Evolutionary conservation across 2,113 vertebrate species (phyloP).

Genomic region (Melanostigma gelatinosum): DNA sequence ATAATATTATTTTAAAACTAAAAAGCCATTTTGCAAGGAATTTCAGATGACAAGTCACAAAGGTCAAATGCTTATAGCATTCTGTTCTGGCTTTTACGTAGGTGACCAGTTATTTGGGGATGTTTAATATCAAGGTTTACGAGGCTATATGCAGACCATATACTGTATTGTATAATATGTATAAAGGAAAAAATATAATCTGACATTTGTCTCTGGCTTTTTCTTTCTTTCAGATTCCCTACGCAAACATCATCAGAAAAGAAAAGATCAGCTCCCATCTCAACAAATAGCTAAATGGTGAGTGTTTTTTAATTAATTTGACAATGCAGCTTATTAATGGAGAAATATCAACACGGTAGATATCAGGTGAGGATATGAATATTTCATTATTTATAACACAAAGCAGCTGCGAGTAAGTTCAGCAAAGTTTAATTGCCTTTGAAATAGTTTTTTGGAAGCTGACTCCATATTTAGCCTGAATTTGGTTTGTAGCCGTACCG

Average conservation of each 20-base stretch:
- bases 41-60: not conserved
- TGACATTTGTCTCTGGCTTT: slow-evolving; percentile 17
- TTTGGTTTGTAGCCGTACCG: not conserved
- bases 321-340: not conserved
- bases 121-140: not conserved
- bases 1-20: not conserved
- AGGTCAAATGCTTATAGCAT: not conserved
- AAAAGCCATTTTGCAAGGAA: not conserved
- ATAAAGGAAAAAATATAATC: not conserved
- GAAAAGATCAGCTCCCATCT: slow-evolving; percentile 95
- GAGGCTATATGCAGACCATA: not conserved
- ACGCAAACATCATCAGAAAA: slow-evolving; percentile 98
- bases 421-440: slow-evolving; percentile 21
- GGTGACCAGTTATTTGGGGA: not conserved
- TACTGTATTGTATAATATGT: not conserved
- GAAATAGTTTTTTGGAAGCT: not conserved
- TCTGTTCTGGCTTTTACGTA: not conserved
- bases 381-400: not conserved
- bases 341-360: not conserved
- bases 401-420: not conserved
- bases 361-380: not conserved
- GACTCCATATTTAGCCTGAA: not conserved
- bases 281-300: slow-evolving; percentile 94
- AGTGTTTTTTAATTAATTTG: slow-evolving; percentile 40
- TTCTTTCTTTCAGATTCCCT: slow-evolving; percentile 90